Conservation (phyloP, 2,888 invertebrate genomes). For the Acleris literana region DNA sequence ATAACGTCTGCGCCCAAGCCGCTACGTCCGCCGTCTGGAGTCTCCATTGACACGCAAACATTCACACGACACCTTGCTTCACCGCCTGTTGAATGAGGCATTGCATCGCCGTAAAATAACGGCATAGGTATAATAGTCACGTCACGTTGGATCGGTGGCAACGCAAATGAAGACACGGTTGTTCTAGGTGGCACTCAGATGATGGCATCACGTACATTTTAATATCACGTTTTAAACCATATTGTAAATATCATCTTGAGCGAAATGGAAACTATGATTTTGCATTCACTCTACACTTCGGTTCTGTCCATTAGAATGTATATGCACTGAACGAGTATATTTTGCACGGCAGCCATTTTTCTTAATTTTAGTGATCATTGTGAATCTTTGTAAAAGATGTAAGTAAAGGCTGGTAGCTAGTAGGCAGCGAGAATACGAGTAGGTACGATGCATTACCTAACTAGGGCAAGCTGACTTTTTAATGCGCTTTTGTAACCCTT, state of each 20-base stretch:
- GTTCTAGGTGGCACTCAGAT: background rate
- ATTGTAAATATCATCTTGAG: no score
- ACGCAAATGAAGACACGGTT: background rate
- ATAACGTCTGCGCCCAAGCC: slow-evolving; percentile 50
- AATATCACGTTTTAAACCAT: background rate
- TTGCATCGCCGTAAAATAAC: background rate
- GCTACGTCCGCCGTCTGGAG: slow-evolving; percentile 40
- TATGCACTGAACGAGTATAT: no score
- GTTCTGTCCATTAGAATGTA: no score
- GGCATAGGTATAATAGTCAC: background rate
- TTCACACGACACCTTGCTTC: background rate
- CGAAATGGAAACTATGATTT: no score
- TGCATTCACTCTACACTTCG: no score
- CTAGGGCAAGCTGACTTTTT: background rate
- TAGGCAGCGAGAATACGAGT: background rate
- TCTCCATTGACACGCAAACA: slow-evolving; percentile 11
- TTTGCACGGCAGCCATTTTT: no score
- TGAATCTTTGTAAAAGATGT: no score
- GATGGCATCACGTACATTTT: background rate
- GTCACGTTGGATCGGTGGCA: no score
- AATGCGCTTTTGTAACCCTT: slow-evolving; percentile 1
- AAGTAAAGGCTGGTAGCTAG: background rate
- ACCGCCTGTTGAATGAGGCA: background rate
- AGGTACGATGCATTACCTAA: background rate
- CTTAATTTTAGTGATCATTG: no score